These are phyloP conservation scores for Nebria ingens DNA, from an alignment of 1,140 invertebrate species.

Conservation along the genomic window DNA sequence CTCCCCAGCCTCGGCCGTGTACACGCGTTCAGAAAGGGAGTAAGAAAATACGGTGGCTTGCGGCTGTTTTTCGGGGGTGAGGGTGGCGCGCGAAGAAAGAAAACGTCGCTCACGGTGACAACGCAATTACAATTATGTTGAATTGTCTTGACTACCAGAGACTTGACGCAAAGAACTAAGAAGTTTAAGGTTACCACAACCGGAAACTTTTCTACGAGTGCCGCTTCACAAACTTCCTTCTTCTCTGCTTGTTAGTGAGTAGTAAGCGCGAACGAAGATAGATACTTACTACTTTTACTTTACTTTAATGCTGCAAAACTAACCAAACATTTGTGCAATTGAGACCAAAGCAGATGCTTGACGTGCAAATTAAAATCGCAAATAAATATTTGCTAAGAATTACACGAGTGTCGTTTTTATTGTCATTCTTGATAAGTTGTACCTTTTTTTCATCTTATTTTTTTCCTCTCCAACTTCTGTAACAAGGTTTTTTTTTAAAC, in stretches of 20 bases:
- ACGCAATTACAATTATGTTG: constrained; percentile 7
- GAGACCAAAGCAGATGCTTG: not conserved
- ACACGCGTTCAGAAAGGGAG: not conserved
- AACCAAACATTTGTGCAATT: too few relatives aligned
- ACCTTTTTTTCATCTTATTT: too few relatives aligned
- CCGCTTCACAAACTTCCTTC: not conserved
- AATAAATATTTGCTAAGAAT: not conserved
- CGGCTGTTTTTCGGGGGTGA: too few relatives aligned
- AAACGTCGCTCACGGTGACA: not conserved
- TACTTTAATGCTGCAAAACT: not conserved
- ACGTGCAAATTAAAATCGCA: not conserved
- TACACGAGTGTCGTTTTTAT: not conserved
- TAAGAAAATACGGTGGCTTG: not conserved
- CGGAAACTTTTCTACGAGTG: not conserved
- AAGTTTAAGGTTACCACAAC: not conserved
- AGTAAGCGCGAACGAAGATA: not conserved
- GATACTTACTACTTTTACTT: not conserved
- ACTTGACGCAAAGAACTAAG: not conserved
- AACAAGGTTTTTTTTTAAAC: too few relatives aligned
- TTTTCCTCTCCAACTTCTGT: too few relatives aligned
- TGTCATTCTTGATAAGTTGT: too few relatives aligned
- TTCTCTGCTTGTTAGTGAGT: not conserved
- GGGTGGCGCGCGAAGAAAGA: not conserved
- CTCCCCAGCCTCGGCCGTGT: not conserved
- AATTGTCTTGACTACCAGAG: constrained; percentile 5